These are phyloP conservation scores for Isoperla grammatica DNA, from an alignment of 2,888 invertebrate genomes.

Conservation along the genomic window DNA sequence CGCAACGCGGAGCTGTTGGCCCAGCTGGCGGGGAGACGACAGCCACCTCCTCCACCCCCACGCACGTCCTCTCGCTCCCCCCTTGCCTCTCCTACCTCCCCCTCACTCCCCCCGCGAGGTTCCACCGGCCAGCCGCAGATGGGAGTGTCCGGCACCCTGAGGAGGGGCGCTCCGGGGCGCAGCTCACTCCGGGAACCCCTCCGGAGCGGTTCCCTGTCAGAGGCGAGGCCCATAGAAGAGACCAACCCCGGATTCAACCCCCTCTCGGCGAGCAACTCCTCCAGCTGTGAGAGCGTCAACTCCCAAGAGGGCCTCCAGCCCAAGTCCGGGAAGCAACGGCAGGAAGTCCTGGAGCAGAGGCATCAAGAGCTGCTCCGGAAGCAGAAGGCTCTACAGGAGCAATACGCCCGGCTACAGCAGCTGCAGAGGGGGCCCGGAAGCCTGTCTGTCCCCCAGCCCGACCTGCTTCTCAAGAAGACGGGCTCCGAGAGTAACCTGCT, in stretches of 20 bases:
- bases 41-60: constrained; percentile 90
- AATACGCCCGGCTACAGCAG: constrained; percentile 83
- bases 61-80: constrained; percentile 85
- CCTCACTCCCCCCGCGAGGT: constrained; percentile 56
- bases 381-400: constrained; percentile 84
- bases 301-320: constrained; percentile 55
- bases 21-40: constrained; percentile 63
- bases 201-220: constrained; percentile 41
- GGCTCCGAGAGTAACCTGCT: constrained; percentile 83
- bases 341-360: constrained; percentile 74
- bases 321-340: constrained; percentile 48
- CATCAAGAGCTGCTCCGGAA: constrained; percentile 85
- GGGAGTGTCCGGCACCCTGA: constrained; percentile 34
- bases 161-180: constrained; percentile 42
- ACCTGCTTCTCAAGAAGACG: constrained; percentile 66
- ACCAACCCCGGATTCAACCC: constrained; percentile 37
- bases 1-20: constrained; percentile 72
- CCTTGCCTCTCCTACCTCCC: constrained; percentile 75
- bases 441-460: constrained; percentile 55
- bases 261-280: constrained; percentile 57
- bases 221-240: constrained; percentile 25
- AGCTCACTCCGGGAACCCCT: constrained; percentile 44
- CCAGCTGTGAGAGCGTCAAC: constrained; percentile 71
- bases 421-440: constrained; percentile 69
- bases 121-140: constrained; percentile 32